Conservation (phyloP, 2,113 vertebrate species). For the Bubo bubo region DNA sequence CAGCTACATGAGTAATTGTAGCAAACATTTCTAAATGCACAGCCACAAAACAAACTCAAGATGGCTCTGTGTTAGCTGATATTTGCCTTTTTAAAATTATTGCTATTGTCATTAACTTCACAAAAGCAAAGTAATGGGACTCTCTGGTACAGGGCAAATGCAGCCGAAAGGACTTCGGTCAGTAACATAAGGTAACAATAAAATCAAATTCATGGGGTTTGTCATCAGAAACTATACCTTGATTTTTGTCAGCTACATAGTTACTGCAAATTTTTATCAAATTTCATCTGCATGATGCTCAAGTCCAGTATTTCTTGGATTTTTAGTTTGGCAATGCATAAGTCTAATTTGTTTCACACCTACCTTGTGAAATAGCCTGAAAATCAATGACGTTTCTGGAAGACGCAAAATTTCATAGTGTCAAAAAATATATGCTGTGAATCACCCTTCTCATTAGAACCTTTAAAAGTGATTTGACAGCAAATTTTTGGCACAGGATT, state of each 20-base stretch:
- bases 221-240: neutral
- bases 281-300: neutral
- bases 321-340: neutral
- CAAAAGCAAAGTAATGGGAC: neutral
- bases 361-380: neutral
- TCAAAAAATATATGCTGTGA: neutral
- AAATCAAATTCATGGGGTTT: neutral
- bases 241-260: neutral
- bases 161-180: neutral
- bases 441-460: neutral
- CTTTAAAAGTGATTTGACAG: neutral
- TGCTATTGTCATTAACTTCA: neutral
- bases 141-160: neutral
- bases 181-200: neutral
- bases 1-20: neutral
- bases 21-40: conserved; percentile 23
- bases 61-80: neutral
- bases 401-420: neutral
- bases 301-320: neutral
- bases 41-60: conserved; percentile 1
- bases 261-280: neutral
- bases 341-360: neutral
- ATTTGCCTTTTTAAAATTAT: neutral
- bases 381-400: neutral
- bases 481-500: neutral